Base-by-base conservation (phyloP, 2,113 vertebrate species). In the Orthonyx spaldingii region DNA sequence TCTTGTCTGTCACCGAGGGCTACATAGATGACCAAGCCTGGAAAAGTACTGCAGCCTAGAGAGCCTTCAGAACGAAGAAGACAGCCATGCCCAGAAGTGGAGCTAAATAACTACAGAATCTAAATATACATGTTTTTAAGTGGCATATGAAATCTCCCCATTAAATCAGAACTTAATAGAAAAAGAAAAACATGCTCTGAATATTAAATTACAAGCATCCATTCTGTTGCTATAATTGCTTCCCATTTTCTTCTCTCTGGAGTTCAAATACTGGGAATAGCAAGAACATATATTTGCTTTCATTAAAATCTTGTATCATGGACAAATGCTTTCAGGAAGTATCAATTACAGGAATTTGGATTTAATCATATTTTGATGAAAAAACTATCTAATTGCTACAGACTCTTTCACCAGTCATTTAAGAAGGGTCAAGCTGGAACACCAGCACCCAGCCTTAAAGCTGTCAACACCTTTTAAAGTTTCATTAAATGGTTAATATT, bases 11-110 rank as follows among this genome's bases (percentile, higher is more conserved):
- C 41, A 95, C 97, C 91, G 69, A 89, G 89, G 87, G 95, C 96
- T 96, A 96, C 41, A 65, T 22, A 97, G 91, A 97, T 89, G 77
- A 96, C 66, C 76, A 75, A 82, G 47, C 41, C 24, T 84, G 72
- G 30, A 87, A 87, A 95, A 89, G 55, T 57, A 84, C 20, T 52
- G 42, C 55, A 79, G 84, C 18, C 53, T 26, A 16, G 7, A 61
- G 11, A 90, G 55, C 39, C 63, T 77, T 79, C 50, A 83, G n/a
- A 84, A 81, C 1, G 7, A 66, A 65, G 66, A 79, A 63, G 69
- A 83, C 26, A 74, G 47, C 41, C 8, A 2, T 55, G 41, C n/a
- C 44, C 42, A 90, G 75, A 81, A 78, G 42, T 2, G 3, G 39
- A 82, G 42, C 55, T 84, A 16, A 80, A 82, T 5, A 57, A 59